Percentiles rank a stretch among this genome's conserved stretches.
These are phyloP conservation scores for Pimephales promelas DNA, from an alignment of 2,113 vertebrate genomes.

Conservation along the genomic window DNA sequence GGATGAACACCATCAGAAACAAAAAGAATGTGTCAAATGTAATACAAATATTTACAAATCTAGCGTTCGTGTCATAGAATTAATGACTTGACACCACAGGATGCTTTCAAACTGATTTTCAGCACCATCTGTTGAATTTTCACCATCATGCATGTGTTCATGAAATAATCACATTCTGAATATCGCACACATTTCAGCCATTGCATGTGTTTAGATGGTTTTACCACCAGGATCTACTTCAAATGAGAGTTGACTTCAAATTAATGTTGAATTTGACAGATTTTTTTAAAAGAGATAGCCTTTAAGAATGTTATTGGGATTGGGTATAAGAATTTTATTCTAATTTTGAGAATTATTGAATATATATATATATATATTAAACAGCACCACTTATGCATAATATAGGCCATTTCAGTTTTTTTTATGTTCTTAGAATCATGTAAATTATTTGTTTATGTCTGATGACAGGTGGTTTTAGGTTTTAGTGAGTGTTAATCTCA, in stretches of 20 bases:
- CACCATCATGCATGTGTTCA: not conserved
- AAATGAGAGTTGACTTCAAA: not conserved
- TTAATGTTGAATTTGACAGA: not conserved
- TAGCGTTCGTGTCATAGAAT: not conserved
- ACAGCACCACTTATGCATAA: not conserved
- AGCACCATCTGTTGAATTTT: constrained; percentile 32
- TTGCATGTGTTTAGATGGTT: constrained; percentile 8
- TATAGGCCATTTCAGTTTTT: not conserved
- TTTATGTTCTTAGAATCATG: not conserved
- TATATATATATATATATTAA: too few relatives aligned
- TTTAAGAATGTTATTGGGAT: not conserved
- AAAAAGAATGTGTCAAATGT: constrained; percentile 5
- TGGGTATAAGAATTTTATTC: not conserved
- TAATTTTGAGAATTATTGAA: not conserved
- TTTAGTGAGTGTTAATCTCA: too few relatives aligned
- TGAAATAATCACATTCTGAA: not conserved
- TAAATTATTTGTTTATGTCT: too few relatives aligned
- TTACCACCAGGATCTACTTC: not conserved
- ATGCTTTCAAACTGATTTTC: constrained; percentile 5
- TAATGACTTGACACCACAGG: not conserved
- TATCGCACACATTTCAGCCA: not conserved
- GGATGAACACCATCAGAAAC: not conserved
- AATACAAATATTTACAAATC: constrained; percentile 5
- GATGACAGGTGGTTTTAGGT: too few relatives aligned
- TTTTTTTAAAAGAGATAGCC: not conserved